Evolutionary conservation across 2,888 invertebrate genomes (phyloP).

Genomic region (Drosophila mettleri): DNA sequence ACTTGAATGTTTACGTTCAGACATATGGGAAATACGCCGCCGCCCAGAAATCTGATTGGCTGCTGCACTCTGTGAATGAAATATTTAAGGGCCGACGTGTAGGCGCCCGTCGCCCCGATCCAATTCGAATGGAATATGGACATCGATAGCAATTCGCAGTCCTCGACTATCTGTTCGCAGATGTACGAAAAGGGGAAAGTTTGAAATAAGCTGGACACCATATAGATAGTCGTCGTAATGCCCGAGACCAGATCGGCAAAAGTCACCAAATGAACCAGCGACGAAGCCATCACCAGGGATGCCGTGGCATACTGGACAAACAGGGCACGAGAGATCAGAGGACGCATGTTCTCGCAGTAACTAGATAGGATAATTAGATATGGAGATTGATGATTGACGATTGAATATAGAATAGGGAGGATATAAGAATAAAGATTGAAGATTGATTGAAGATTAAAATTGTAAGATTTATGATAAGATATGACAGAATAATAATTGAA

Average conservation of each 20-base stretch:
- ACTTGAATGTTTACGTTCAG: slow-evolving; percentile 10
- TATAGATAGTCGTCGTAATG: background rate
- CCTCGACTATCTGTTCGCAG: slow-evolving; percentile 6
- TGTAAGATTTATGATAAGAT: too few species aligned
- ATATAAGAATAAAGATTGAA: background rate
- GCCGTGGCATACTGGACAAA: slow-evolving; percentile 5
- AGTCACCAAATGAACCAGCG: slow-evolving; percentile 2
- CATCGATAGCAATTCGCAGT: background rate
- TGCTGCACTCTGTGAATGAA: slow-evolving; percentile 3
- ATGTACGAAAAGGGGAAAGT: slow-evolving; percentile 4
- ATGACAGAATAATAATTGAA: too few species aligned
- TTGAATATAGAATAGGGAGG: background rate
- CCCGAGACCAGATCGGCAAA: slow-evolving; percentile 6
- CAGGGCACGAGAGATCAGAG: background rate
- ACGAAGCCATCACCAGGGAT: slow-evolving; percentile 4
- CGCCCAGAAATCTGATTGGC: background rate
- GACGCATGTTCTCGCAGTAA: slow-evolving; percentile 7
- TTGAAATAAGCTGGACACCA: background rate
- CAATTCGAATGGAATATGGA: slow-evolving; percentile 8
- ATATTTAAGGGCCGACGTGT: slow-evolving; percentile 3
- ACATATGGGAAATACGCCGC: slow-evolving; percentile 7
- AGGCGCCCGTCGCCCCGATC: background rate
- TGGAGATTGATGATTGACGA: background rate
- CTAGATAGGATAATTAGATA: background rate
- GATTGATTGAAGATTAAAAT: background rate